phyloP scores from a whole-genome alignment of 2,797 vertebrate species.

The Phalloptychus januarius region DNA sequence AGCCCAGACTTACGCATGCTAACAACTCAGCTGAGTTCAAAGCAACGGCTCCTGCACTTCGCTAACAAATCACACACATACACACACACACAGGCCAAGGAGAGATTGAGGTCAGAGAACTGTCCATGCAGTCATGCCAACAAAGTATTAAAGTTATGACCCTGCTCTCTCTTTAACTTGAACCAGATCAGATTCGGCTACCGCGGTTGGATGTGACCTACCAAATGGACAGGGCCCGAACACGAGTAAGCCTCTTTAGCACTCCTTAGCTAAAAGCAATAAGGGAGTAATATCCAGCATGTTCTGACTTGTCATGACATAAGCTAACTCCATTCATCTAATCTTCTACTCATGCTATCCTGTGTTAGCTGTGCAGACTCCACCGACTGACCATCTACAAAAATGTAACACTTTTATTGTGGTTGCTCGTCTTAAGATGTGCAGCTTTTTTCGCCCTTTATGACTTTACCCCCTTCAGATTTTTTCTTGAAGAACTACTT shows the following conservation, averaged over 20 bases:
- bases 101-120: constrained; percentile 47
- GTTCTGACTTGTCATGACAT: constrained; percentile 33
- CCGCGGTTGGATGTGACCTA: neutral
- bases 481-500: neutral
- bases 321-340: constrained; percentile 30
- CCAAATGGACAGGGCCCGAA: constrained; percentile 35
- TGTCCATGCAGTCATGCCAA: constrained; percentile 23
- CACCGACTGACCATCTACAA: neutral
- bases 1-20: neutral
- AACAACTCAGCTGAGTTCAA: neutral
- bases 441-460: neutral
- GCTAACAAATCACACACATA: constrained; percentile 16
- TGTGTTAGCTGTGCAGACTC: neutral
- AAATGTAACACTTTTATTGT: neutral
- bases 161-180: constrained; percentile 1
- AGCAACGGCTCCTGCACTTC: neutral
- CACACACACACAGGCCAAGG: neutral
- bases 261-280: constrained; percentile 44
- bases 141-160: constrained; percentile 6
- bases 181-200: neutral
- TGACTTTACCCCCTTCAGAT: neutral
- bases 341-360: neutral
- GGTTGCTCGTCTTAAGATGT: neutral
- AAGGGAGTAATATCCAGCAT: constrained; percentile 42
- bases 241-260: constrained; percentile 58